A percentile compares a stretch with the other conserved stretches of the same genome.
Evolutionary conservation across 1,140 invertebrate species (phyloP).

Genomic region (Drosophila nigromelanica): DNA sequence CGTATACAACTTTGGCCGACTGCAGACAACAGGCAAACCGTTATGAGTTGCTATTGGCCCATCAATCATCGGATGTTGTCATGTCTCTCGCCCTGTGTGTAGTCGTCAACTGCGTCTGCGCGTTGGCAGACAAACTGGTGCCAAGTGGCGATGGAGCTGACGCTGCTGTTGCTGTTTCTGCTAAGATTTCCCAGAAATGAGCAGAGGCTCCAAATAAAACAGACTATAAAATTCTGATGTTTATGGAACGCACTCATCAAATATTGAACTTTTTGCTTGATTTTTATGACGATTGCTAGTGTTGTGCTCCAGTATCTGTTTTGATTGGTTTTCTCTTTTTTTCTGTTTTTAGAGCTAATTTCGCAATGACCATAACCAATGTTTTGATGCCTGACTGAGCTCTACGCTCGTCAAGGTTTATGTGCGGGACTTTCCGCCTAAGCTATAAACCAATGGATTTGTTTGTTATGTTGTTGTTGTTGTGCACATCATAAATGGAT

Average conservation of each 20-base stretch:
- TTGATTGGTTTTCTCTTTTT: constrained; percentile 13
- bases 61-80: constrained; percentile 62
- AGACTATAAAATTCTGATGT: constrained; percentile 62
- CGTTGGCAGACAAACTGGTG: constrained; percentile 74
- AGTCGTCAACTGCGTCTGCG: constrained; percentile 28
- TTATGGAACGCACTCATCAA: constrained; percentile 53
- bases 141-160: constrained; percentile 44
- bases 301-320: constrained; percentile 12
- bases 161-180: constrained; percentile 3
- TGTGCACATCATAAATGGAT: constrained; percentile 41
- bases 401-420: constrained; percentile 33
- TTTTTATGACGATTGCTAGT: constrained; percentile 43
- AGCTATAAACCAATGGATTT: constrained; percentile 42
- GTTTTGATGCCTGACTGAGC: constrained; percentile 17
- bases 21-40: constrained; percentile 60
- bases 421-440: constrained; percentile 21
- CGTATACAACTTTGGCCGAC: constrained; percentile 28
- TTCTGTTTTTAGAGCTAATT: constrained; percentile 43
- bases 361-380: constrained; percentile 27
- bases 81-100: constrained; percentile 28
- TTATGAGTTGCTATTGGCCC: constrained; percentile 61
- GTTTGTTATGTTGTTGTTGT: constrained; percentile 8
- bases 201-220: constrained; percentile 17
- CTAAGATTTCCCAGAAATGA: constrained; percentile 45
- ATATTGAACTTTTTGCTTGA: constrained; percentile 9